phyloP scores from a whole-genome alignment of 2,888 invertebrate species.

The Salpingus planirostris region DNA sequence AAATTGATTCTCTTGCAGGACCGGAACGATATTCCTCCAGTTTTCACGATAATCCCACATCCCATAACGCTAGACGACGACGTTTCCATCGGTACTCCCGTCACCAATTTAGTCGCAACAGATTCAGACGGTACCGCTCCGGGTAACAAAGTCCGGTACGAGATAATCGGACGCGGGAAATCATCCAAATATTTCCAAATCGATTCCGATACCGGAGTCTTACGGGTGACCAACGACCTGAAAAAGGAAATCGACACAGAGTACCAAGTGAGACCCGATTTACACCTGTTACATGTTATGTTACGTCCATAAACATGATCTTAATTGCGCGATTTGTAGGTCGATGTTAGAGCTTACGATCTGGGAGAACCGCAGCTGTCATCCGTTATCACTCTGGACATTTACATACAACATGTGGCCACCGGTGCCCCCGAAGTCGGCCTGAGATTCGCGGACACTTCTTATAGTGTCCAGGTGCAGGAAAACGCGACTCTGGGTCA shows the following conservation, averaged over 20 bases:
- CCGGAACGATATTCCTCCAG: conserved; percentile 80
- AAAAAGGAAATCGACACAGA: conserved; percentile 80
- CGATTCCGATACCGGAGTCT: conserved; percentile 72
- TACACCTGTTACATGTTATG: conserved; percentile 1
- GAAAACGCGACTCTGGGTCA: conserved; percentile 66
- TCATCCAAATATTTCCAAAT: conserved; percentile 80
- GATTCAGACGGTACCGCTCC: conserved; percentile 82
- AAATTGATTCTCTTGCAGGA: too few relatives aligned
- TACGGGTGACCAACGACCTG: conserved; percentile 74
- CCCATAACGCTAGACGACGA: conserved; percentile 79
- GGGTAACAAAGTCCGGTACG: conserved; percentile 71
- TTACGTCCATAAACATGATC: conserved; percentile 1
- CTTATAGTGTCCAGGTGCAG: conserved; percentile 72
- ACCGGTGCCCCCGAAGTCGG: conserved; percentile 58
- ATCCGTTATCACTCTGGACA: conserved; percentile 70
- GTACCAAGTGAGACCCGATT: conserved; percentile 68
- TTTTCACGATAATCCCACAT: conserved; percentile 73
- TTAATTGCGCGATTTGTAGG: conserved; percentile 45
- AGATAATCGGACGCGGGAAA: conserved; percentile 73
- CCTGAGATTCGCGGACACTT: conserved; percentile 79
- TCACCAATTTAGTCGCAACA: conserved; percentile 68
- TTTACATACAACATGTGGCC: conserved; percentile 75
- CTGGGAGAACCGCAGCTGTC: conserved; percentile 78
- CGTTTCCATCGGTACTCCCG: conserved; percentile 69
- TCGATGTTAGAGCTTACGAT: conserved; percentile 79